phyloP scores from a whole-genome alignment of 1,140 invertebrate species.

The Vanessa tameamea region DNA sequence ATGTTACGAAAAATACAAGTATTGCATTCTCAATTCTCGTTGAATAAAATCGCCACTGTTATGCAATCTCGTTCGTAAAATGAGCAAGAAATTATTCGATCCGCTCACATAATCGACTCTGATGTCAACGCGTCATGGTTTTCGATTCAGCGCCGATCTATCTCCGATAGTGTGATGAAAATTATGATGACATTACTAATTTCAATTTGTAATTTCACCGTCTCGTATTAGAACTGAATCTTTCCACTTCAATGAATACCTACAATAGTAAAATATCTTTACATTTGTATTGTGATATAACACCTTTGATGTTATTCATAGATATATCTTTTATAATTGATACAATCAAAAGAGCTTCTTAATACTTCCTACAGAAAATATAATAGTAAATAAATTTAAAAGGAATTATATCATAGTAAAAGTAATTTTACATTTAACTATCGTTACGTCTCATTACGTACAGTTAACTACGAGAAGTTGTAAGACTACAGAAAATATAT shows the following conservation, averaged over 20 bases:
- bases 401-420: slow-evolving; percentile 12
- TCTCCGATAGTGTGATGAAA: slow-evolving; percentile 30
- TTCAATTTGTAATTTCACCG: slow-evolving; percentile 22
- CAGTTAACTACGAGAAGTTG: no score
- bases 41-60: slow-evolving; percentile 40
- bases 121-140: slow-evolving; percentile 44
- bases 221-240: background rate
- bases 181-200: slow-evolving; percentile 34
- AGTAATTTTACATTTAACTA: background rate
- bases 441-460: background rate
- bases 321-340: background rate
- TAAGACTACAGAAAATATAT: no score
- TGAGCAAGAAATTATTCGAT: slow-evolving; percentile 46
- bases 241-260: slow-evolving; percentile 23
- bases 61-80: slow-evolving; percentile 46
- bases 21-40: slow-evolving; percentile 51
- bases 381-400: slow-evolving; percentile 8
- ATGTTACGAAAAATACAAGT: slow-evolving; percentile 53
- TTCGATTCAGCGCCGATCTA: slow-evolving; percentile 31
- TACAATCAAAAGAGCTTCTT: slow-evolving; percentile 1
- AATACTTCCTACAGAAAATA: slow-evolving; percentile 6
- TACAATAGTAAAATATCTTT: slow-evolving; percentile 16
- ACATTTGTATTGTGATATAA: slow-evolving; percentile 8
- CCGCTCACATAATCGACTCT: slow-evolving; percentile 49
- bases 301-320: slow-evolving; percentile 3